These are phyloP conservation scores for Ptychoptera contaminata DNA, from an alignment of 2,888 invertebrate genomes.

Conservation along the genomic window DNA sequence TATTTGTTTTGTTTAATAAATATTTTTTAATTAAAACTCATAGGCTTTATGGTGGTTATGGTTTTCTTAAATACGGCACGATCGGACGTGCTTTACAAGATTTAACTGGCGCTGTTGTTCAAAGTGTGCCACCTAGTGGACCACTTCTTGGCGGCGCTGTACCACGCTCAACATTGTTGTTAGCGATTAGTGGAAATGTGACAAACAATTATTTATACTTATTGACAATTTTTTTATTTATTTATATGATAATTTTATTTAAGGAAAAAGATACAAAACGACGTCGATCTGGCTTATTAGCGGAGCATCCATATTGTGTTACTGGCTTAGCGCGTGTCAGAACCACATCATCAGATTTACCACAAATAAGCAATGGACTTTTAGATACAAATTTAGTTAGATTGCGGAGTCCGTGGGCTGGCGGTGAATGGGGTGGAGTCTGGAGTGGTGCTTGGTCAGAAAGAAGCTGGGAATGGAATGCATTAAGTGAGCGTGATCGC, in stretches of 20 bases:
- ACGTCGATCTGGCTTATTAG: constrained; percentile 44
- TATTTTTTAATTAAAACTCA: not conserved
- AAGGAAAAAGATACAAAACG: constrained; percentile 27
- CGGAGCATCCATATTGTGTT: constrained; percentile 53
- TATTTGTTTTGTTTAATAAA: not conserved
- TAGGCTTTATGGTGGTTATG: constrained; percentile 49
- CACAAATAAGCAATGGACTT: constrained; percentile 14
- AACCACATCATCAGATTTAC: constrained; percentile 19
- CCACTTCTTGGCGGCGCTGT: constrained; percentile 45
- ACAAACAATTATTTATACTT: constrained; percentile 12
- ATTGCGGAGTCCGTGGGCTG: constrained; percentile 39
- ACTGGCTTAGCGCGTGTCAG: constrained; percentile 54
- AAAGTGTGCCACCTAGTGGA: constrained; percentile 35
- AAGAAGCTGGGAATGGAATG: constrained; percentile 51
- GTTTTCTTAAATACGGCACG: constrained; percentile 42
- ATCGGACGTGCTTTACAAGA: constrained; percentile 55
- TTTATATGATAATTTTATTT: not conserved
- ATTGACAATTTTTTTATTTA: not conserved
- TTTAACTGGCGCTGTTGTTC: constrained; percentile 59
- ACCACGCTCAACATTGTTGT: constrained; percentile 51
- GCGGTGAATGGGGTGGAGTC: constrained; percentile 40
- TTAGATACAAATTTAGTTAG: constrained; percentile 44
- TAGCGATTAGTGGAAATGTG: constrained; percentile 47
- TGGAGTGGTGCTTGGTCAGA: constrained; percentile 62
- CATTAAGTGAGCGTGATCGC: constrained; percentile 43